Evolutionary conservation across 1,140 invertebrate species (phyloP).

Genomic region (Hyphantria cunea): DNA sequence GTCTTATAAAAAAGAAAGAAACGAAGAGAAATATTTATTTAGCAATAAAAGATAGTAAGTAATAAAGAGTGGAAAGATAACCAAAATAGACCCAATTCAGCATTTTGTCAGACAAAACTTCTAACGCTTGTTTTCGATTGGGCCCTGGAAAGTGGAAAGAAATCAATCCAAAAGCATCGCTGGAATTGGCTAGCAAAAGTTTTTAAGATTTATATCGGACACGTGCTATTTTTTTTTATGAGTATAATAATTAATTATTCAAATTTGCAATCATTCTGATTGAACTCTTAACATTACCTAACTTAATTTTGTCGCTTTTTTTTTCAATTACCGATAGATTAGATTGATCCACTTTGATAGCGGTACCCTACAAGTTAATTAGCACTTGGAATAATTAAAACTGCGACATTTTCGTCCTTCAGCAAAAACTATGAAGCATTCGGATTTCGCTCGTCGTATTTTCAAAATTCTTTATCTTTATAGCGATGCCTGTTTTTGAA

Average conservation of each 20-base stretch:
- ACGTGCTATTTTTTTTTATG: background rate
- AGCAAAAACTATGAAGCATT: conserved; percentile 68
- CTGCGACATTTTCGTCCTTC: conserved; percentile 54
- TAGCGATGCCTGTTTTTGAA: conserved; percentile 42
- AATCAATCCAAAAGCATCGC: too few relatives aligned
- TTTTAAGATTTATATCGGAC: too few relatives aligned
- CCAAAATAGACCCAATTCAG: too few relatives aligned
- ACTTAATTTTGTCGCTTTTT: background rate
- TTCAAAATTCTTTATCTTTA: conserved; percentile 77
- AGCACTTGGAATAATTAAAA: conserved; percentile 72
- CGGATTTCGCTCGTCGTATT: conserved; percentile 76
- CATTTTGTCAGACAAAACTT: too few relatives aligned
- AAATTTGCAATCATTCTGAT: background rate
- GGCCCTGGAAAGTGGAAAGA: too few relatives aligned
- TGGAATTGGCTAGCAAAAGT: too few relatives aligned
- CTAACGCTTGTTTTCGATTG: too few relatives aligned
- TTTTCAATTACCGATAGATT: background rate
- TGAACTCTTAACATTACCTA: too few relatives aligned
- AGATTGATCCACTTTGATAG: background rate
- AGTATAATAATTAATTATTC: background rate
- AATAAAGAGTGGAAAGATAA: too few relatives aligned
- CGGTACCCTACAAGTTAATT: conserved; percentile 68
- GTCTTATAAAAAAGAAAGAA: too few relatives aligned
- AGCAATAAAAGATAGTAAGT: too few relatives aligned
- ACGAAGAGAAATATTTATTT: too few relatives aligned